Evolutionary conservation across 2,113 vertebrate species (phyloP).

Genomic region (Oreochromis niloticus): DNA sequence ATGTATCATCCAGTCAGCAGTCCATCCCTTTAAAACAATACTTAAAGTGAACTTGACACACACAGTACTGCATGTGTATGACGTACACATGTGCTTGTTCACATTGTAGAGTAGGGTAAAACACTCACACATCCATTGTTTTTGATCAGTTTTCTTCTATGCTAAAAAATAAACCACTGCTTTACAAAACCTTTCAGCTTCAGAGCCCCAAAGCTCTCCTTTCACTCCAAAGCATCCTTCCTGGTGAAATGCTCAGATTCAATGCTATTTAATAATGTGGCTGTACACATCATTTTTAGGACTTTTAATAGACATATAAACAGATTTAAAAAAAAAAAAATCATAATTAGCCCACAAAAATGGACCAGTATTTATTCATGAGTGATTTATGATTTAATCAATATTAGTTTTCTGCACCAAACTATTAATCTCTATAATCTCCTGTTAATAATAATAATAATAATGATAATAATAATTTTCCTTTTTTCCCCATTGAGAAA

Average conservation of each 20-base stretch:
- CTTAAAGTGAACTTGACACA: not conserved
- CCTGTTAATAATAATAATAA: not conserved
- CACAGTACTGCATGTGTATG: not conserved
- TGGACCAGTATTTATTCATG: not conserved
- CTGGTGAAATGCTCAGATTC: not conserved
- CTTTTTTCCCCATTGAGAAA: not conserved
- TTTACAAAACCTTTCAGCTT: not conserved
- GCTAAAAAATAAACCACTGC: not conserved
- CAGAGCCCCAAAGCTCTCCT: not conserved
- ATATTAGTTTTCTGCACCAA: not conserved
- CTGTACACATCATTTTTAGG: not conserved
- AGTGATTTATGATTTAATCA: not conserved
- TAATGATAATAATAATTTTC: not conserved
- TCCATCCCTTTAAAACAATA: not conserved
- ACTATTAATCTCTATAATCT: not conserved
- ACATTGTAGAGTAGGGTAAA: not conserved
- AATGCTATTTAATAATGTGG: not conserved
- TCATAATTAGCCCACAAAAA: not conserved
- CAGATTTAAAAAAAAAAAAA: not conserved
- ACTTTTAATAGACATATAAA: not conserved
- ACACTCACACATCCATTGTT: constrained; percentile 18
- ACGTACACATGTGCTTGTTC: not conserved
- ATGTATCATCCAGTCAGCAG: not conserved
- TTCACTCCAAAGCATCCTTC: not conserved
- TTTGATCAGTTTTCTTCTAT: not conserved